Conservation (phyloP, 2,888 invertebrate species). For the Morpho helenor region DNA sequence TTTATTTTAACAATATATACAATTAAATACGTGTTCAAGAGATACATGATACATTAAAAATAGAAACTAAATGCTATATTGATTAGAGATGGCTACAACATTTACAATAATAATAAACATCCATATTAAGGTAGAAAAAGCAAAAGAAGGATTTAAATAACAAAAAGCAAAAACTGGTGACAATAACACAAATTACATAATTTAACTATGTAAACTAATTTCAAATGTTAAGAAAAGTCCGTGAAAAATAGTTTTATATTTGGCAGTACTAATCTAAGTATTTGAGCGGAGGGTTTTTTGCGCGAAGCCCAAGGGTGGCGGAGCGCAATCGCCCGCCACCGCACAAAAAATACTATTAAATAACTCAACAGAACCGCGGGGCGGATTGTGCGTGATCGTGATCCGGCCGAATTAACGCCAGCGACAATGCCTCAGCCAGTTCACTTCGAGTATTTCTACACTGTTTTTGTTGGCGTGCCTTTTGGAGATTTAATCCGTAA, state of each 20-base stretch:
- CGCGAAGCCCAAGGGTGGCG: slow-evolving; percentile 73
- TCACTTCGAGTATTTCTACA: slow-evolving; percentile 42
- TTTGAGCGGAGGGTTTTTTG: slow-evolving; percentile 76
- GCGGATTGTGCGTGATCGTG: slow-evolving; percentile 70
- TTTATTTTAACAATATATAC: too few species aligned
- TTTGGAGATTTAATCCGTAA: slow-evolving; percentile 34
- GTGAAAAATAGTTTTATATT: neutral
- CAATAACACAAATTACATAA: too few species aligned
- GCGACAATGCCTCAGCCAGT: slow-evolving; percentile 52
- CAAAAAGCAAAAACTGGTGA: too few species aligned
- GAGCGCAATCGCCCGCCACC: slow-evolving; percentile 72
- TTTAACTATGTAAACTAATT: neutral
- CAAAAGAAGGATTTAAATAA: too few species aligned
- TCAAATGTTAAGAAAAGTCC: neutral
- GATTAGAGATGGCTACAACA: too few species aligned
- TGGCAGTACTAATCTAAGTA: slow-evolving; percentile 38
- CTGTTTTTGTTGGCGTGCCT: slow-evolving; percentile 41
- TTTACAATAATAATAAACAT: too few species aligned
- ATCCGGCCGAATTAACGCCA: slow-evolving; percentile 69
- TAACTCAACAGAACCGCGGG: slow-evolving; percentile 71
- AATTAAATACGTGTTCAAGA: too few species aligned
- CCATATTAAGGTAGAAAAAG: too few species aligned
- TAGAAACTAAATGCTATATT: too few species aligned
- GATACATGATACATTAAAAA: too few species aligned
- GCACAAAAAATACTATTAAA: slow-evolving; percentile 77